Base-by-base conservation (phyloP, 2,888 invertebrate genomes). In the Macrophya annulata region DNA sequence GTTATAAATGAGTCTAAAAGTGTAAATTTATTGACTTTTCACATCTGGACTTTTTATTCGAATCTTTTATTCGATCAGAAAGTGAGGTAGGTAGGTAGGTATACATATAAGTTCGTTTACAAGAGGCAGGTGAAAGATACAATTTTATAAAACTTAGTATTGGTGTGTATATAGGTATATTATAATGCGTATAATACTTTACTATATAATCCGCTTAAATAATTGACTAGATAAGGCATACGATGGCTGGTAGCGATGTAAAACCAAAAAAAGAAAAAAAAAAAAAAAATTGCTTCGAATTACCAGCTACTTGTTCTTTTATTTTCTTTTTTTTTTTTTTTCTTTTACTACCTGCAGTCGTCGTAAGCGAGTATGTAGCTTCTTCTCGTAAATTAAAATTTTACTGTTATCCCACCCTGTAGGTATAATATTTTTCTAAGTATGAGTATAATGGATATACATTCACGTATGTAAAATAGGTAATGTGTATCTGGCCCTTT, bases 341-440 rank as follows among this genome's bases (percentile, higher is more conserved):
- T 55, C 37, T 12, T 51, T 55, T 55, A 77, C 55, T 31, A 25
- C 59, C 40, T 31, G 3, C 31, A 31, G 31, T 31, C 62, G 59
- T 62, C 81, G 81, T 81, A 62, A 81, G 40, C 81, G 81, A 62
- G 62, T 59, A 81, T n/a, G n/a, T 43, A 31, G 31, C 31, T n/a
- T 55, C 62, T 81, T 15, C 37, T 62, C 81, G 81, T 81, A 81
- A 62, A 81, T 81, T 62, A 81, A 65, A 81, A 65, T 59, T 81
- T 81, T 62, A 81, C 43, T 45, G 4, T 65, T 59, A 21, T n/a
- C 43, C 62, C 62, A 21, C 55, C 79, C 77, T 59, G 55, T 25
- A 62, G 62, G 62, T 55, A 55, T 55, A 17, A 55, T 55, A 55
- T 55, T 12, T 10, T 3, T 51, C 4, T 51, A 51, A 12, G 59